phyloP scores from a whole-genome alignment of 2,888 invertebrate species.

The Embidobia sp. region DNA sequence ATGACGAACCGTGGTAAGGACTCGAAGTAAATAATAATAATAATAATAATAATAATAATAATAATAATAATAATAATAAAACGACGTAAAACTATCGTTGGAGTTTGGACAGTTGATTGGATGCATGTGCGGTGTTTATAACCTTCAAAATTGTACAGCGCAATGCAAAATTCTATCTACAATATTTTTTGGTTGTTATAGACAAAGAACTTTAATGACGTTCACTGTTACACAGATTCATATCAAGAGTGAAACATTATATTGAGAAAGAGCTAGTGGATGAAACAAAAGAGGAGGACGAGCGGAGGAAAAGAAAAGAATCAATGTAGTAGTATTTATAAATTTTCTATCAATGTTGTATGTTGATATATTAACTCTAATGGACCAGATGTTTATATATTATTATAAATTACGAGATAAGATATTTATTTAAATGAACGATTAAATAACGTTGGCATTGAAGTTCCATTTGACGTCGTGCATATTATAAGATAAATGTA shows the following conservation, averaged over 20 bases:
- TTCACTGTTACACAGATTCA: constrained; percentile 75
- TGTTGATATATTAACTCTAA: constrained; percentile 79
- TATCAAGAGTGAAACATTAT: constrained; percentile 74
- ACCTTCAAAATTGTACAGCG: constrained; percentile 49
- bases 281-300: constrained; percentile 69
- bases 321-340: constrained; percentile 59
- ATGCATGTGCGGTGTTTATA: constrained; percentile 62
- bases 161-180: constrained; percentile 40
- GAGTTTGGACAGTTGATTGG: constrained; percentile 16
- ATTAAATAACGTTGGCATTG: constrained; percentile 11
- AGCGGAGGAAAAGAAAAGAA: constrained; percentile 69
- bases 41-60: constrained; percentile 1
- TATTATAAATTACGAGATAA: constrained; percentile 76
- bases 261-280: constrained; percentile 26
- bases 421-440: constrained; percentile 75
- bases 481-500: constrained; percentile 55
- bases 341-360: constrained; percentile 80
- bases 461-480: constrained; percentile 42
- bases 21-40: neutral
- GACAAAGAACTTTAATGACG: constrained; percentile 69
- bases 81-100: constrained; percentile 4
- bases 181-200: constrained; percentile 65
- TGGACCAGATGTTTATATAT: constrained; percentile 81
- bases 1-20: too few species aligned
- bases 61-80: constrained; percentile 2